These are phyloP conservation scores for Pangasius larnaudii DNA, from an alignment of 2,797 vertebrate genomes.

Conservation along the genomic window DNA sequence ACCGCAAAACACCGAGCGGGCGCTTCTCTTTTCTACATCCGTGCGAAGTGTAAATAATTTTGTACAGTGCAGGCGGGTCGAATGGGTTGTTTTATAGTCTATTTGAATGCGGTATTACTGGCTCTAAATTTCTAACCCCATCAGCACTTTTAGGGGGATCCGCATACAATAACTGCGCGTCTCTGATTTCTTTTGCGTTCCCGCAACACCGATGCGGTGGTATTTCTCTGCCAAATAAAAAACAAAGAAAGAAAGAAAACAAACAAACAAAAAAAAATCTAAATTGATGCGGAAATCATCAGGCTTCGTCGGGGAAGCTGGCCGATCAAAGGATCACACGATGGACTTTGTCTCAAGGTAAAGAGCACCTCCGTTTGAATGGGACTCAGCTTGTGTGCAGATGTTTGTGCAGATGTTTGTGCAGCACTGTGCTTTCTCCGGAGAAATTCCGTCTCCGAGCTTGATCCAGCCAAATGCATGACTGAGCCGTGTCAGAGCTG, in stretches of 20 bases:
- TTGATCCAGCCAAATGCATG: neutral
- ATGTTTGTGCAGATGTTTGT: constrained; percentile 29
- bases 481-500: neutral
- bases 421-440: constrained; percentile 19
- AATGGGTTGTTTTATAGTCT: constrained; percentile 15
- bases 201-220: constrained; percentile 53
- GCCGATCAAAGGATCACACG: constrained; percentile 37
- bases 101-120: neutral
- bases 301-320: constrained; percentile 44
- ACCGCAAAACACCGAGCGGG: constrained; percentile 47
- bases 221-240: constrained; percentile 30
- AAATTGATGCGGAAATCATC: constrained; percentile 53
- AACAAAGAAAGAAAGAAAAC: neutral
- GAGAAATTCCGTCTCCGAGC: constrained; percentile 2
- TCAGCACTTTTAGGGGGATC: constrained; percentile 53
- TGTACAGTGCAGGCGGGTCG: neutral
- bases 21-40: constrained; percentile 28
- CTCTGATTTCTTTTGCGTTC: constrained; percentile 30
- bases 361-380: constrained; percentile 33
- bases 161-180: constrained; percentile 46
- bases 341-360: constrained; percentile 63
- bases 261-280: neutral
- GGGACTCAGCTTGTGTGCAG: constrained; percentile 10
- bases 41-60: neutral
- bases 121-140: constrained; percentile 27